Evolutionary conservation across 2,888 invertebrate species (phyloP), one percentile per base, ranked within the genome.

Genomic region (Liopterus haemorrhoidalis): DNA sequence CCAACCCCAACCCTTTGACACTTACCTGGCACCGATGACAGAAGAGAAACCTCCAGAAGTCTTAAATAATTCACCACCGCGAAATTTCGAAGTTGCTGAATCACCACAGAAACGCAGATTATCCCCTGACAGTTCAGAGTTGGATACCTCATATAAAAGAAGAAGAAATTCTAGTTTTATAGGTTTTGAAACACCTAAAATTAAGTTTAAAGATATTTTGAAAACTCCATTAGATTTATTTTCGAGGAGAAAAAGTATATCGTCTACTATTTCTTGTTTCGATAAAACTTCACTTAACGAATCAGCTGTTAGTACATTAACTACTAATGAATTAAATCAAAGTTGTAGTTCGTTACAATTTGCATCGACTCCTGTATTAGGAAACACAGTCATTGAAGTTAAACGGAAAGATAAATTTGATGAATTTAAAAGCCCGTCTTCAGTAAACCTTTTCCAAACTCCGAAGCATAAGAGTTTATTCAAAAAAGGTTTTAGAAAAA

Each of bases 21-120:
- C 27, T 19, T 44, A 44, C 22, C n/a, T n/a, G n/a, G n/a, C n/a
- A n/a, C n/a, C n/a, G n/a, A n/a, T n/a, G n/a, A n/a, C n/a, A n/a
- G n/a, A n/a, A n/a, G n/a, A n/a, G n/a, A n/a, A n/a, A n/a, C n/a
- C n/a, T n/a, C n/a, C n/a, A n/a, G n/a, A n/a, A n/a, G n/a, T n/a
- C n/a, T n/a, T n/a, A n/a, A n/a, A n/a, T n/a, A n/a, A n/a, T n/a
- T n/a, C n/a, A n/a, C n/a, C n/a, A n/a, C n/a, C n/a, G n/a, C n/a
- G n/a, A n/a, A n/a, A n/a, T n/a, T 28, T 42, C 15, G 36, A 42
- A 4, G 36, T 42, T 14, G 35, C 38, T n/a, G 45, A 45, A 45
- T 48, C 48, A 2, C 50, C 48, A 18, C 47, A 45, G 21, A 48
- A 48, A 46, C 44, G 50, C 20, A 41, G 48, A 6, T 25, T 25